phyloP scores from a whole-genome alignment of 2,888 invertebrate species.

The Aporophyla nigra region DNA sequence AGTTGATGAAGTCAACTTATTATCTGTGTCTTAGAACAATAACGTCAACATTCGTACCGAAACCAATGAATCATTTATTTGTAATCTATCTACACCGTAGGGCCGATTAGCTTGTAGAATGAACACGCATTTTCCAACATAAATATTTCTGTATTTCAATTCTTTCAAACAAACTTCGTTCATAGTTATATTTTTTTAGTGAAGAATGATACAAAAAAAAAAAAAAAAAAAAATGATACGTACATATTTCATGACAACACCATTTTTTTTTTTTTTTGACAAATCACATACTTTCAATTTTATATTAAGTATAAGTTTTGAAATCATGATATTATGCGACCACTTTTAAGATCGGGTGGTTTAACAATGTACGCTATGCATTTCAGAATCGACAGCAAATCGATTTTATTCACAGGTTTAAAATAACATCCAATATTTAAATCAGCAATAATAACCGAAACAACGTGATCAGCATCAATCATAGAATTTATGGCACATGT shows the following conservation, averaged over 20 bases:
- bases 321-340: neutral
- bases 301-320: too few species aligned
- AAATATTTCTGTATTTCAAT: too few species aligned
- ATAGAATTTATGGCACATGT: conserved; percentile 15
- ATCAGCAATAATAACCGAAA: neutral
- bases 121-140: too few species aligned
- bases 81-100: neutral
- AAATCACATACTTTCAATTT: too few species aligned
- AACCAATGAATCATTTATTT: neutral
- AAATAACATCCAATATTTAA: conserved; percentile 7
- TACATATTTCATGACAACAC: too few species aligned
- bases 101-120: neutral
- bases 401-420: neutral
- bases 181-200: too few species aligned
- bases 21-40: neutral
- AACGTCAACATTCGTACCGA: neutral
- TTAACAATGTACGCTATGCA: neutral
- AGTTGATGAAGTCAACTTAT: too few species aligned
- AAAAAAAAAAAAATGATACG: too few species aligned
- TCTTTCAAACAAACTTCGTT: too few species aligned
- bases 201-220: too few species aligned
- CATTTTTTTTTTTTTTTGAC: too few species aligned
- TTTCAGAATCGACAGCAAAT: neutral
- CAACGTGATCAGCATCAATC: conserved; percentile 32
- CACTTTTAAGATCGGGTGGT: neutral